Evolutionary conservation across 2,888 invertebrate genomes (phyloP).

Genomic region (Autographa pulchrina): DNA sequence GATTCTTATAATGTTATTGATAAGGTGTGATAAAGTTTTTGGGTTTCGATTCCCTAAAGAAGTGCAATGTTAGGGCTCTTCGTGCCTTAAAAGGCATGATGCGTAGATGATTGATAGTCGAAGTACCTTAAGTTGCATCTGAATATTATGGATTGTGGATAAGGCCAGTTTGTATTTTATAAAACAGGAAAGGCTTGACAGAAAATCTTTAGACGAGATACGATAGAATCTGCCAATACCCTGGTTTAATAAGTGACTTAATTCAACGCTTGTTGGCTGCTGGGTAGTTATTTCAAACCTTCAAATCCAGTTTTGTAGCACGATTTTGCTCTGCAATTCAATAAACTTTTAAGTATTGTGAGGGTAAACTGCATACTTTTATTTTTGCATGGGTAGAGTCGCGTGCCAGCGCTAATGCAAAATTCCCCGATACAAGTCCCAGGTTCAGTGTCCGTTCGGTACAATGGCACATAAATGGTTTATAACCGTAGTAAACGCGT

Average conservation of each 20-base stretch:
- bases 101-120: too few species aligned
- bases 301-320: neutral
- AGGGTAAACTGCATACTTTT: neutral
- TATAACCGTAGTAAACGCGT: constrained; percentile 54
- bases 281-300: neutral
- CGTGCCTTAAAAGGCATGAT: too few species aligned
- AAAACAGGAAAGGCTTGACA: too few species aligned
- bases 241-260: too few species aligned
- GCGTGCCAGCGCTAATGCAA: constrained; percentile 16
- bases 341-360: neutral
- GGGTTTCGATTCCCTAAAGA: neutral
- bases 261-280: neutral
- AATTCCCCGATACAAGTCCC: constrained; percentile 44
- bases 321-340: neutral
- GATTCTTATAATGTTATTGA: neutral
- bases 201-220: too few species aligned
- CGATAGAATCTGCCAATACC: too few species aligned
- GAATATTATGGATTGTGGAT: too few species aligned
- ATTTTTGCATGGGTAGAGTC: constrained; percentile 12
- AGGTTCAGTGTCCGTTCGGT: constrained; percentile 58
- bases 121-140: too few species aligned
- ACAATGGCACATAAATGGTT: constrained; percentile 62
- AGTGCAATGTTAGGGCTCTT: too few species aligned
- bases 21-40: neutral
- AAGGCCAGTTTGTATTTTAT: too few species aligned